Evolutionary conservation across 1,140 invertebrate genomes (phyloP).

Genomic region (Drosophila sp.): DNA sequence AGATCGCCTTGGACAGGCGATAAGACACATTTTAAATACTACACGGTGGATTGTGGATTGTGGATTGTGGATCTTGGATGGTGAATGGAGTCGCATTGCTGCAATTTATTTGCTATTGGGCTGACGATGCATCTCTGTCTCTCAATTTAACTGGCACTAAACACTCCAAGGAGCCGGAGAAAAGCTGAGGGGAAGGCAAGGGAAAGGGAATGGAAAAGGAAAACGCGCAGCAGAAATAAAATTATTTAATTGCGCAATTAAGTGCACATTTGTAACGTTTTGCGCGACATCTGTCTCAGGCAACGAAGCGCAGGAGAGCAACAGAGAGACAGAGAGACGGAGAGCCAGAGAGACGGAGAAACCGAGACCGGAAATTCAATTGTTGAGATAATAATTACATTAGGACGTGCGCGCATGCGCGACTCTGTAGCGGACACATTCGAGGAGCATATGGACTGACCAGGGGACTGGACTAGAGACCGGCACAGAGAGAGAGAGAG

Average conservation of each 20-base stretch:
- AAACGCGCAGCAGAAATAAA: conserved; percentile 73
- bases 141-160: conserved; percentile 45
- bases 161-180: background rate
- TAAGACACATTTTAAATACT: conserved; percentile 42
- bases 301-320: conserved; percentile 48
- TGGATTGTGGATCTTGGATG: background rate
- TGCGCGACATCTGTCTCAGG: conserved; percentile 83
- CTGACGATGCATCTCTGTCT: conserved; percentile 11
- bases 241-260: conserved; percentile 84
- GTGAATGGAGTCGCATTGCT: conserved; percentile 42
- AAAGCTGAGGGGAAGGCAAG: background rate
- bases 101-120: conserved; percentile 74
- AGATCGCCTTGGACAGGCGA: conserved; percentile 58
- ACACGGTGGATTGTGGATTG: background rate
- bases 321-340: conserved; percentile 16
- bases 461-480: conserved; percentile 17
- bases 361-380: conserved; percentile 82
- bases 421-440: conserved; percentile 47
- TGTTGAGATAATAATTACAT: conserved; percentile 84
- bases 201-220: conserved; percentile 23
- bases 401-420: conserved; percentile 84
- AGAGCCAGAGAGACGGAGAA: conserved; percentile 22
- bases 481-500: background rate
- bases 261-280: conserved; percentile 84
- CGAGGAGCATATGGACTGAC: conserved; percentile 47